Conservation (phyloP, 2,888 invertebrate species). For the Biston stratarius region DNA sequence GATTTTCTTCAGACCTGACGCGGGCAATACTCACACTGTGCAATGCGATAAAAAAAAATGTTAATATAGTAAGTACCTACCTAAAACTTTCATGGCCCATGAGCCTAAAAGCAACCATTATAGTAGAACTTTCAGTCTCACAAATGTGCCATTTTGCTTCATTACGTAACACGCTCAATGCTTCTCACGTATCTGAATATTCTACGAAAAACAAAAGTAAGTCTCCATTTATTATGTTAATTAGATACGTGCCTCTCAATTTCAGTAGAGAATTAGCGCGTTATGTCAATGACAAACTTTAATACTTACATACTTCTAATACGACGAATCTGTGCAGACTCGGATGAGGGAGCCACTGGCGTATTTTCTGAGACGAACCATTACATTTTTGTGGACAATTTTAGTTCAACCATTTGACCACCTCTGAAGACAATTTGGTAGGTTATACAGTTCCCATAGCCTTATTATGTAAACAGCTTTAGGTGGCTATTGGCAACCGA, state of each 20-base stretch:
- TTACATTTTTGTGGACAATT: background rate
- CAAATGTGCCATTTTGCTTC: slow-evolving; percentile 27
- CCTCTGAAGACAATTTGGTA: background rate
- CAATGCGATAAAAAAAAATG: background rate
- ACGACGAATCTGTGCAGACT: background rate
- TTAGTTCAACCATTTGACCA: background rate
- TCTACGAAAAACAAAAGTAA: slow-evolving; percentile 53
- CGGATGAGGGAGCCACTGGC: background rate
- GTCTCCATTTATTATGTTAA: slow-evolving; percentile 63
- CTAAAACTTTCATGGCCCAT: background rate
- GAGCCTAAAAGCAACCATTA: slow-evolving; percentile 6
- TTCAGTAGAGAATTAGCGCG: slow-evolving; percentile 60
- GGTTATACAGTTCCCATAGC: background rate
- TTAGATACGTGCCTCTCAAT: slow-evolving; percentile 64
- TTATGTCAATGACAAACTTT: slow-evolving; percentile 50
- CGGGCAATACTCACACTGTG: too few relatives aligned
- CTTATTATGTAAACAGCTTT: slow-evolving; percentile 19
- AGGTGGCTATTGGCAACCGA: slow-evolving; percentile 10
- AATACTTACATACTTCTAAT: slow-evolving; percentile 9
- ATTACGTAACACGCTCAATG: slow-evolving; percentile 24
- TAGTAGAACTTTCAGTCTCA: slow-evolving; percentile 12
- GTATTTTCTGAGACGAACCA: background rate
- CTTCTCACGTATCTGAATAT: slow-evolving; percentile 32
- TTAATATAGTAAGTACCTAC: background rate
- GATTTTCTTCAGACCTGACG: too few relatives aligned